These are phyloP conservation scores for Beaufortia kweichowensis DNA, from an alignment of 2,113 vertebrate genomes.

Conservation along the genomic window DNA sequence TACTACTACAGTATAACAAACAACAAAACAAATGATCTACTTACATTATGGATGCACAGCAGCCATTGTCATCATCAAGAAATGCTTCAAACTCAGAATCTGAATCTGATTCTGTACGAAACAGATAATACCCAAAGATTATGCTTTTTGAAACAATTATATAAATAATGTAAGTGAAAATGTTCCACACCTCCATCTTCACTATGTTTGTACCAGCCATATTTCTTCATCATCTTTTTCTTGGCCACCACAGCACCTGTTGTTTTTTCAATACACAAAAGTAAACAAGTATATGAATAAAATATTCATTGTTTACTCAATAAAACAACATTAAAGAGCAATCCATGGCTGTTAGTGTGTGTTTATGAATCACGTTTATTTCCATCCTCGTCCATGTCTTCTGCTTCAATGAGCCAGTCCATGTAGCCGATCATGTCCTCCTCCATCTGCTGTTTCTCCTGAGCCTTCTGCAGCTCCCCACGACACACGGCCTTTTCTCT, in stretches of 20 bases:
- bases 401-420: slow-evolving; percentile 91
- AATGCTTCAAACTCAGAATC: slow-evolving; percentile 72
- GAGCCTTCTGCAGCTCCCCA: slow-evolving; percentile 88
- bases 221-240: slow-evolving; percentile 83
- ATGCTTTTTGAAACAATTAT: neutral
- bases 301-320: too few species aligned
- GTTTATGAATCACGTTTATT: slow-evolving; percentile 66
- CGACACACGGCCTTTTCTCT: slow-evolving; percentile 86
- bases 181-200: slow-evolving; percentile 68
- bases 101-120: slow-evolving; percentile 70
- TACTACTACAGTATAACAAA: neutral
- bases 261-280: neutral
- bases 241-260: slow-evolving; percentile 74
- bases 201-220: slow-evolving; percentile 78
- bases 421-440: slow-evolving; percentile 90
- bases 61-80: slow-evolving; percentile 75
- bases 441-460: slow-evolving; percentile 92
- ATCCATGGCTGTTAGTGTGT: neutral
- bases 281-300: neutral
- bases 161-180: neutral
- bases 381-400: slow-evolving; percentile 78
- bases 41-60: slow-evolving; percentile 76
- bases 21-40: neutral
- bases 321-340: neutral
- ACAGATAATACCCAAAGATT: slow-evolving; percentile 18